Base-by-base conservation (phyloP, 2,888 invertebrate genomes). In the Melanotus villosus region DNA sequence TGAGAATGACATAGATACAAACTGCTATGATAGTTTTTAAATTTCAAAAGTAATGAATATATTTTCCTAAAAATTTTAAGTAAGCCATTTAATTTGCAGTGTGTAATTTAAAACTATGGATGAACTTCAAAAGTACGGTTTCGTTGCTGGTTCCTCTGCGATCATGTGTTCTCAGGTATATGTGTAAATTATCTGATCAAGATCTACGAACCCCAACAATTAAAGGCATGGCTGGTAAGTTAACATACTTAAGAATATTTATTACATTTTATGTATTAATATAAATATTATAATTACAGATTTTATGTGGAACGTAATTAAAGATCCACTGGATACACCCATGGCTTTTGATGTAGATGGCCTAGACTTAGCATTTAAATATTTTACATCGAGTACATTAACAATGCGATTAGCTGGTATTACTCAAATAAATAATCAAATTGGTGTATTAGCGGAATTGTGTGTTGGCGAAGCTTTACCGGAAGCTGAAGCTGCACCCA, bases 241-340 rank as follows among this genome's bases (percentile, higher is more conserved):
- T 26, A n/a, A 47, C 19, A 32, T 45, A 26, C 26, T 38, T 50
- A 12, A 36, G n/a, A n/a, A n/a, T n/a, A n/a, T n/a, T n/a, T n/a
- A n/a, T n/a, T n/a, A n/a, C n/a, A n/a, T n/a, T n/a, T n/a, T n/a
- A n/a, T n/a, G n/a, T n/a, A n/a, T n/a, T n/a, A n/a, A n/a, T n/a
- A n/a, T n/a, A n/a, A n/a, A n/a, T n/a, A n/a, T 4, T n/a, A n/a
- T 23, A 12, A 7, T 60, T 68, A 12, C 79, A 92, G 95, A 97
- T 87, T 95, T 96, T 81, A 96, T 97, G 90, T 97, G 97, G 97
- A 94, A 94, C 73, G 94, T 96, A 7, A 93, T 97, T 43, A 96
- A 97, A 80, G 97, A 97, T 85, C 96, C 97, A 0, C 85, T 95
- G 56, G 95, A 96, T 80, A 90, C 93, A 0, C 94, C 94, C 0